Conservation (phyloP, 2,113 vertebrate genomes). For the Lepisosteus oculatus region DNA sequence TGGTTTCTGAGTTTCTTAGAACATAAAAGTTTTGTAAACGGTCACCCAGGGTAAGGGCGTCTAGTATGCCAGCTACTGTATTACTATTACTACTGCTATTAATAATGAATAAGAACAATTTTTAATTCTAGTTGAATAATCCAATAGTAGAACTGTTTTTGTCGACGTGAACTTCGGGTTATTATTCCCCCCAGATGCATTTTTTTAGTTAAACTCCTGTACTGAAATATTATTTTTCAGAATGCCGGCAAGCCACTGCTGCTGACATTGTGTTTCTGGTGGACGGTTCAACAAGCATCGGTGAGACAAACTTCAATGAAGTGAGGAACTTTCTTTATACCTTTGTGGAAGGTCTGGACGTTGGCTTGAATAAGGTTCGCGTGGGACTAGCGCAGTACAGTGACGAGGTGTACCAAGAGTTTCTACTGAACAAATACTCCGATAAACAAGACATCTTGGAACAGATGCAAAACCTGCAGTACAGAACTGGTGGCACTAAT, state of each 20-base stretch:
- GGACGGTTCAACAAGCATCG: slow-evolving; percentile 70
- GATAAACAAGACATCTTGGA: slow-evolving; percentile 56
- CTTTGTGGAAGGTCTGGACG: slow-evolving; percentile 58
- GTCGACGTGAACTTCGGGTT: too few species aligned
- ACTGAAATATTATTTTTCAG: slow-evolving; percentile 40
- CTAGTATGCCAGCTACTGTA: too few species aligned
- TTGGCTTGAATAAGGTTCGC: slow-evolving; percentile 59
- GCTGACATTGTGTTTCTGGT: slow-evolving; percentile 78
- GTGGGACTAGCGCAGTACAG: slow-evolving; percentile 73
- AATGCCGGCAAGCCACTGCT: slow-evolving; percentile 56
- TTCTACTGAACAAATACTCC: slow-evolving; percentile 63
- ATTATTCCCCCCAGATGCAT: too few species aligned
- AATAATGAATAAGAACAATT: too few species aligned
- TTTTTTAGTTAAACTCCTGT: too few species aligned
- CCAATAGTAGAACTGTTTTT: too few species aligned
- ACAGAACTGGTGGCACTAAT: slow-evolving; percentile 54
- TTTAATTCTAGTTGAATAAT: too few species aligned
- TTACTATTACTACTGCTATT: too few species aligned
- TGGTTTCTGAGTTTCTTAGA: too few species aligned
- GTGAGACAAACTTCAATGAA: slow-evolving; percentile 56
- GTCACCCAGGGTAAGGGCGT: too few species aligned
- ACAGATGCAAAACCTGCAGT: slow-evolving; percentile 50
- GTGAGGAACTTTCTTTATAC: slow-evolving; percentile 61
- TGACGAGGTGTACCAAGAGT: slow-evolving; percentile 49
- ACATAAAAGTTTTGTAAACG: too few species aligned